Evolutionary conservation across 2,797 vertebrate genomes (phyloP).

Genomic region (Notolabrus celidotus): DNA sequence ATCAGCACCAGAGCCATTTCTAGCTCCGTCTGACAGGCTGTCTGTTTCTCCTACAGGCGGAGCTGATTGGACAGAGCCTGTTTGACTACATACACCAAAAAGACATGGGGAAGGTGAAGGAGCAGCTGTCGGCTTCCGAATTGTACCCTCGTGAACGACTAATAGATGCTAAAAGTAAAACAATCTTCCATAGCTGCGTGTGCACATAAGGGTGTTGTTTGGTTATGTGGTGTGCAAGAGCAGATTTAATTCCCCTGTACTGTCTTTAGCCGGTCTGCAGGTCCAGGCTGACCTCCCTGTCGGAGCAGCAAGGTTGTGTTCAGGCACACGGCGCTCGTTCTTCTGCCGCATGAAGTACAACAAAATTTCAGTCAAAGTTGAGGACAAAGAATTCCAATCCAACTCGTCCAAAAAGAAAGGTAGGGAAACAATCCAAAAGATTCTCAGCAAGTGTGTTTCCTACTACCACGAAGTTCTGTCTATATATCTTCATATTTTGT

Average conservation of each 20-base stretch:
- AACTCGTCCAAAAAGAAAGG: constrained; percentile 92
- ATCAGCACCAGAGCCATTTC: not conserved
- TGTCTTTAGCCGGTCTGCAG: constrained; percentile 88
- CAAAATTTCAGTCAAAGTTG: constrained; percentile 86
- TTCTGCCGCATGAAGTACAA: constrained; percentile 95
- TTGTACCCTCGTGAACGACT: constrained; percentile 90
- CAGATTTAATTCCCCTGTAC: constrained; percentile 25
- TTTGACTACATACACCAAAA: constrained; percentile 98
- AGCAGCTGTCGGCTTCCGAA: constrained; percentile 94
- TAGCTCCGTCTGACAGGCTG: constrained; percentile 39
- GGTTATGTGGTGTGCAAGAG: not conserved
- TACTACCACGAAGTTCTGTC: too few relatives aligned
- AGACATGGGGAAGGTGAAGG: constrained; percentile 97
- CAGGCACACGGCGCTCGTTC: constrained; percentile 94
- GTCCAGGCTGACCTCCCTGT: constrained; percentile 89
- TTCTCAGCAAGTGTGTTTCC: not conserved
- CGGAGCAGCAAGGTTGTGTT: constrained; percentile 85
- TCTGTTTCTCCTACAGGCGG: constrained; percentile 81
- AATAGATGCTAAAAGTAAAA: constrained; percentile 93
- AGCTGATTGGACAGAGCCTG: constrained; percentile 94
- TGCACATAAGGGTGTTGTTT: not conserved
- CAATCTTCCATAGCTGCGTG: constrained; percentile 7
- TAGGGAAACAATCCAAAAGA: constrained; percentile 49
- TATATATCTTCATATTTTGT: too few relatives aligned
- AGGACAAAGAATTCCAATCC: constrained; percentile 87